These are phyloP conservation scores for Lamellibrachia columna DNA, from an alignment of 2,888 invertebrate species.

Conservation along the genomic window DNA sequence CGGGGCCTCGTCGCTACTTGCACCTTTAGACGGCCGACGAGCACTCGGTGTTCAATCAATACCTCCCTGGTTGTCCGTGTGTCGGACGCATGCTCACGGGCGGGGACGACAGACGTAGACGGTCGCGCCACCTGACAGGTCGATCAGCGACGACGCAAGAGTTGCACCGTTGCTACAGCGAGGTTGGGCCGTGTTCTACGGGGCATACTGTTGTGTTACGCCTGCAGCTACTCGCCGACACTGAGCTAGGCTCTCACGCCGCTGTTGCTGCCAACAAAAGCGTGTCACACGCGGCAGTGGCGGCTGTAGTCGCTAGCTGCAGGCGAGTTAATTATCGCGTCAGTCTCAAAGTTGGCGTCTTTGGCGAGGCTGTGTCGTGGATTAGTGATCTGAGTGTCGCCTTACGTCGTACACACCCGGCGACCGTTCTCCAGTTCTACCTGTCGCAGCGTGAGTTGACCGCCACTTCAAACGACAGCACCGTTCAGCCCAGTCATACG, in stretches of 20 bases:
- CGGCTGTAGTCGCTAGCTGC: neutral
- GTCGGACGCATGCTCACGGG: neutral
- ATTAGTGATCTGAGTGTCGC: constrained; percentile 5
- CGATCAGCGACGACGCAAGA: neutral
- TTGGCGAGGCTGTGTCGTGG: neutral
- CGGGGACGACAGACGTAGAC: neutral
- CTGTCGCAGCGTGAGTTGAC: neutral
- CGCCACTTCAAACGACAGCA: neutral
- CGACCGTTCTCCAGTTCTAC: neutral
- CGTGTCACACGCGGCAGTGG: neutral
- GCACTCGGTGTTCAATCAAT: neutral
- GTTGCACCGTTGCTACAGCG: neutral
- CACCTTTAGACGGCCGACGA: neutral
- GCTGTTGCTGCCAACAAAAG: neutral
- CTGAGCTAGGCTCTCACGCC: neutral
- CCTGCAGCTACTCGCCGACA: neutral
- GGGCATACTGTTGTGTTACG: neutral
- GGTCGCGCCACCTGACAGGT: constrained; percentile 1
- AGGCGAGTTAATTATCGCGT: constrained; percentile 16
- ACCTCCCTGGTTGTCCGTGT: neutral
- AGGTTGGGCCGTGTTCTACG: neutral
- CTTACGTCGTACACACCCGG: neutral
- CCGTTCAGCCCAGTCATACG: neutral
- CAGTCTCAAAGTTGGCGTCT: neutral
- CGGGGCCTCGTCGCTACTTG: neutral